These are phyloP conservation scores for Trimorus sp. DNA, from an alignment of 2,888 invertebrate genomes.

Conservation along the genomic window DNA sequence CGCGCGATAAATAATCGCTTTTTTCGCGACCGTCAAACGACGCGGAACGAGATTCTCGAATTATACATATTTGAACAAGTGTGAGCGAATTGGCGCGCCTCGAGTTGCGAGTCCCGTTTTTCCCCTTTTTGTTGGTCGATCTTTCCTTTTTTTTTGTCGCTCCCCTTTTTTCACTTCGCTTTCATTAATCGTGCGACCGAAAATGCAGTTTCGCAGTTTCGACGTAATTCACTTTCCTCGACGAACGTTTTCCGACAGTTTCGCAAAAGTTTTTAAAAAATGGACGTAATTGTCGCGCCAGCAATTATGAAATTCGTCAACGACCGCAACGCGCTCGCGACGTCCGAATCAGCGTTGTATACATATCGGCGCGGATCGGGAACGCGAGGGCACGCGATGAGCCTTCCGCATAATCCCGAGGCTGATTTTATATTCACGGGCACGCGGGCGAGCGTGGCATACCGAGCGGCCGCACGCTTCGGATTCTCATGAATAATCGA, in stretches of 20 bases:
- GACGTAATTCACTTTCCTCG: too few relatives aligned
- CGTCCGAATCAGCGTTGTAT: slow-evolving; percentile 45
- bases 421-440: slow-evolving; percentile 70
- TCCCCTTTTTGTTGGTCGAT: background rate
- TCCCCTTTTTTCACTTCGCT: background rate
- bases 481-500: slow-evolving; percentile 69
- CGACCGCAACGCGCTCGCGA: slow-evolving; percentile 55
- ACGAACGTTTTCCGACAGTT: too few relatives aligned
- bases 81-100: background rate
- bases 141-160: background rate
- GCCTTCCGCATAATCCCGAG: slow-evolving; percentile 69
- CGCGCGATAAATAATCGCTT: slow-evolving; percentile 32
- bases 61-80: slow-evolving; percentile 26
- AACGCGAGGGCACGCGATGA: slow-evolving; percentile 65
- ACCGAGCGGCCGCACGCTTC: slow-evolving; percentile 64
- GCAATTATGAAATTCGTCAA: slow-evolving; percentile 60
- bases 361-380: slow-evolving; percentile 62
- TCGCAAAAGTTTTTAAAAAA: too few relatives aligned
- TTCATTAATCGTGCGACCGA: too few relatives aligned
- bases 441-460: slow-evolving; percentile 57
- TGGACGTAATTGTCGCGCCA: too few relatives aligned
- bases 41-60: slow-evolving; percentile 26
- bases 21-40: background rate
- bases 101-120: too few relatives aligned
- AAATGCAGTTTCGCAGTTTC: too few relatives aligned